These are phyloP conservation scores for Diarsia dahlii DNA, from an alignment of 2,888 invertebrate genomes.

Conservation along the genomic window DNA sequence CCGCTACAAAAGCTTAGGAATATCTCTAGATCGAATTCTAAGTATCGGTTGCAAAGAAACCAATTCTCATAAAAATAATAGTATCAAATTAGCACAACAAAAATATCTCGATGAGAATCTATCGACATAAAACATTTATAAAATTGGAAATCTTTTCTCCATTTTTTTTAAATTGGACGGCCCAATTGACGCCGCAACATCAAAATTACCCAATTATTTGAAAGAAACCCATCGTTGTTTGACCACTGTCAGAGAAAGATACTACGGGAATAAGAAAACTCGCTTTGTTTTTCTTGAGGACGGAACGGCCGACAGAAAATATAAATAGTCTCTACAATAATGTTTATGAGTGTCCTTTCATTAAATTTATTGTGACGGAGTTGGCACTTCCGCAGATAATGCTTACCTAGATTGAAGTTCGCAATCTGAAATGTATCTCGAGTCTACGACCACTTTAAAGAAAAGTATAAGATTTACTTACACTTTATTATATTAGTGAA, in stretches of 20 bases:
- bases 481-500: not conserved
- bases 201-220: conserved; percentile 72
- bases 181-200: conserved; percentile 64
- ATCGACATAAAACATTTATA: conserved; percentile 26
- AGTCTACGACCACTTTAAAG: conserved; percentile 19
- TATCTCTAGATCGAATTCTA: not conserved
- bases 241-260: conserved; percentile 69
- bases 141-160: conserved; percentile 52
- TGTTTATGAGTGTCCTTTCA: conserved; percentile 65
- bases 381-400: conserved; percentile 52
- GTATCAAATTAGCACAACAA: conserved; percentile 21
- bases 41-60: not conserved
- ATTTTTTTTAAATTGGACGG: conserved; percentile 64
- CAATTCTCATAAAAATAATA: conserved; percentile 3
- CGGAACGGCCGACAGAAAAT: conserved; percentile 59
- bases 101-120: not conserved
- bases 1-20: not conserved
- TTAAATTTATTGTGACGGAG: conserved; percentile 62
- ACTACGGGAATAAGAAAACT: conserved; percentile 65
- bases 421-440: conserved; percentile 32
- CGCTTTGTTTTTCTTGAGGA: conserved; percentile 67
- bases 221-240: conserved; percentile 66
- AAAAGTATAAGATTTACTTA: not conserved
- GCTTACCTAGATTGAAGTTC: conserved; percentile 51
- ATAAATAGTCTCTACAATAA: conserved; percentile 64